Conservation (phyloP, 2,888 invertebrate species). For the Palloptera scutellata region DNA sequence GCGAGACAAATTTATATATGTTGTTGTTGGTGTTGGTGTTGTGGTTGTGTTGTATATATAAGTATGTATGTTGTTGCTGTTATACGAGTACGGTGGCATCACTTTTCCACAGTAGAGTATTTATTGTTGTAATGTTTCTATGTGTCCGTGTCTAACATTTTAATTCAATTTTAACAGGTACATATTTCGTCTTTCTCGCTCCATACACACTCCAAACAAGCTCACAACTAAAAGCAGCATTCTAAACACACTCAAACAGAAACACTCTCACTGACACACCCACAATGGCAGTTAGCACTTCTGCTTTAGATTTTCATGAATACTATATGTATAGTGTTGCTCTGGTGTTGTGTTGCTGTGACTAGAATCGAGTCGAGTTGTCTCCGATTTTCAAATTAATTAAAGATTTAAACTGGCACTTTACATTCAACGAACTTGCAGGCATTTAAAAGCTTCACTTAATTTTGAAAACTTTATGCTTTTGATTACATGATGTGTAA, state of each 20-base stretch:
- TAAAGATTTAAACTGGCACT: conserved; percentile 29
- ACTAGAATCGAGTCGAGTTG: background rate
- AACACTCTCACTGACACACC: background rate
- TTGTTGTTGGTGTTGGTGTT: background rate
- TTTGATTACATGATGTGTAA: background rate
- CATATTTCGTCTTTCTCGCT: conserved; percentile 18
- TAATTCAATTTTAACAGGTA: conserved; percentile 34
- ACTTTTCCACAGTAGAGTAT: background rate
- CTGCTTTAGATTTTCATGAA: too few species aligned
- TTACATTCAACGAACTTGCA: background rate
- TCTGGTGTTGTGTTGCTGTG: background rate
- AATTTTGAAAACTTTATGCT: background rate
- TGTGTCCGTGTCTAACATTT: conserved; percentile 27
- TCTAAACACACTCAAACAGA: background rate
- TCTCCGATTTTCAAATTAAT: conserved; percentile 23
- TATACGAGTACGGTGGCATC: background rate
- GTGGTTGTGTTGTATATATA: background rate
- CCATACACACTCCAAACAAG: background rate
- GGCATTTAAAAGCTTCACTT: conserved; percentile 3
- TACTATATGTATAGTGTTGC: background rate
- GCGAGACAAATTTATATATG: conserved; percentile 16
- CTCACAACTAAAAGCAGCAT: background rate
- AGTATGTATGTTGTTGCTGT: background rate
- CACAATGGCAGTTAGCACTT: background rate
- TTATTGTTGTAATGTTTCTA: background rate